phyloP scores from a whole-genome alignment of 2,888 invertebrate genomes.

The Sinotaia quadrata region DNA sequence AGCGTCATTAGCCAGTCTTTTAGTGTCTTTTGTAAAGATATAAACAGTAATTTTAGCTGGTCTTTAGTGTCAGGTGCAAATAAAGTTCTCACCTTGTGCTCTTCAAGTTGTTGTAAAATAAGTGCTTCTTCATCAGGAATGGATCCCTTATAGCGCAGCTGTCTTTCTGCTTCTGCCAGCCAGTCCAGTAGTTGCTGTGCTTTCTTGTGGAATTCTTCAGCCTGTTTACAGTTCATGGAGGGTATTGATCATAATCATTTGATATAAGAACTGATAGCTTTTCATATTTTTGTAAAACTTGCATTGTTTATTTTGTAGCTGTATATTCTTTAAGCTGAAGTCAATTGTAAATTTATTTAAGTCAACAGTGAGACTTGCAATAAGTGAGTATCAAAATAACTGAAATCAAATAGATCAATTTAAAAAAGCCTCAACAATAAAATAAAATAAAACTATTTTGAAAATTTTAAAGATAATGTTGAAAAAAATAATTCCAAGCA shows the following conservation, averaged over 20 bases:
- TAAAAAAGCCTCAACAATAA: no score
- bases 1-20: no score
- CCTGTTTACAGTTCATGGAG: no score
- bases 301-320: neutral
- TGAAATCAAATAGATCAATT: no score
- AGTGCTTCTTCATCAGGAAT: constrained; percentile 93
- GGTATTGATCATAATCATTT: no score
- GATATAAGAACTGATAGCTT: neutral
- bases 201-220: constrained; percentile 92
- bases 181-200: constrained; percentile 96
- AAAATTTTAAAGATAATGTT: no score
- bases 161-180: constrained; percentile 96
- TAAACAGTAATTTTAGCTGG: no score
- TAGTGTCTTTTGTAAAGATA: no score
- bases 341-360: neutral
- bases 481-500: no score
- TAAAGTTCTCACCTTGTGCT: constrained; percentile 79
- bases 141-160: constrained; percentile 91
- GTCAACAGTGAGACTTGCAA: neutral
- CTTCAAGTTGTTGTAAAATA: constrained; percentile 85
- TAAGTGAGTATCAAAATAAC: no score
- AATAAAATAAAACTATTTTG: no score
- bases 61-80: no score
- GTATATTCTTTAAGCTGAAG: neutral
- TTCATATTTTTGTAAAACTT: neutral